A percentile compares a stretch with the other conserved stretches of the same genome.
These are phyloP conservation scores for Ranitomeya variabilis DNA, from an alignment of 2,113 vertebrate genomes.

Conservation along the genomic window DNA sequence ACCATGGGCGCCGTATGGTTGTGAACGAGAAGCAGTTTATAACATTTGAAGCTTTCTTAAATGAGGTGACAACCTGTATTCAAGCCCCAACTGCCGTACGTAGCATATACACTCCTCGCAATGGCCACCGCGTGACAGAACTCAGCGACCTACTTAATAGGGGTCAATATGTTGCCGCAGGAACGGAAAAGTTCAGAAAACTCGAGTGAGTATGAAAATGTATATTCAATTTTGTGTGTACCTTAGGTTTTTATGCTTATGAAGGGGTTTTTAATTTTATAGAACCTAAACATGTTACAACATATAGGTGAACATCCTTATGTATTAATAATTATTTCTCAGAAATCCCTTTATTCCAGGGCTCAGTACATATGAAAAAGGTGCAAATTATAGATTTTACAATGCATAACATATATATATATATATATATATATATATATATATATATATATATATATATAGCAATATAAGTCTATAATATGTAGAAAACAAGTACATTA, in stretches of 20 bases:
- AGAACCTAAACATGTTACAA: too few species aligned
- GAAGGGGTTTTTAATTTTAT: too few species aligned
- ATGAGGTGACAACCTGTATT: slow-evolving; percentile 81
- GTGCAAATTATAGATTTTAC: too few species aligned
- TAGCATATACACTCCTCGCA: slow-evolving; percentile 80
- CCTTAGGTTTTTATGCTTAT: neutral
- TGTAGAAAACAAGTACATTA: too few species aligned
- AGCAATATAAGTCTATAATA: too few species aligned
- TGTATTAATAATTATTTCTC: too few species aligned
- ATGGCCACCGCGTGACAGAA: slow-evolving; percentile 73
- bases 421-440: too few species aligned
- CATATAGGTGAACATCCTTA: too few species aligned
- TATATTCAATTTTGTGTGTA: neutral
- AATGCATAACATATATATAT: too few species aligned
- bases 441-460: too few species aligned
- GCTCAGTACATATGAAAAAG: too few species aligned
- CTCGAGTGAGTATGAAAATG: slow-evolving; percentile 78
- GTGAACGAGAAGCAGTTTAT: slow-evolving; percentile 80
- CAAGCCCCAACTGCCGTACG: slow-evolving; percentile 78
- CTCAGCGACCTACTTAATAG: slow-evolving; percentile 80
- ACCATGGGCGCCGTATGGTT: slow-evolving; percentile 78
- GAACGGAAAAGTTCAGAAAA: slow-evolving; percentile 83
- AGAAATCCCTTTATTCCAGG: too few species aligned
- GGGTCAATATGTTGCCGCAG: slow-evolving; percentile 84
- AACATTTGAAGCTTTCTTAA: slow-evolving; percentile 84